phyloP scores from a whole-genome alignment of 1,140 invertebrate species.

The Wiebesia pumilae region DNA sequence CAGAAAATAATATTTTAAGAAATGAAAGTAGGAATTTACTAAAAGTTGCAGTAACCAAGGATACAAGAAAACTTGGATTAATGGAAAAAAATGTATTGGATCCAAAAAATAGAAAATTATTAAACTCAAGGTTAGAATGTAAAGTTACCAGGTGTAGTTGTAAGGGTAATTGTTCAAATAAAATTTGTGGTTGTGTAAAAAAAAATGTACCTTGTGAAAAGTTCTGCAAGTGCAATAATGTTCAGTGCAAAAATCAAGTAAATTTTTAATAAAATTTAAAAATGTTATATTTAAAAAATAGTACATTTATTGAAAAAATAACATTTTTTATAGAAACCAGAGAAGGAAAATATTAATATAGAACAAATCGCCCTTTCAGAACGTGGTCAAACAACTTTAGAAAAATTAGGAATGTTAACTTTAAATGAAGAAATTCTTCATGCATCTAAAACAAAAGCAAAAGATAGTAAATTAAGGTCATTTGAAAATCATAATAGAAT shows the following conservation, averaged over 20 bases:
- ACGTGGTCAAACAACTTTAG: slow-evolving; percentile 12
- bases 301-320: background rate
- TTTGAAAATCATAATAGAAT: background rate
- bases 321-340: slow-evolving; percentile 10
- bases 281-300: background rate
- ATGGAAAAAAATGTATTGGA: background rate
- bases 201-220: slow-evolving; percentile 52
- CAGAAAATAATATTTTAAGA: slow-evolving; percentile 33
- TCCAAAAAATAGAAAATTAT: background rate
- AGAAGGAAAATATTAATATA: background rate
- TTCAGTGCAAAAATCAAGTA: slow-evolving; percentile 62
- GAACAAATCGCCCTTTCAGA: background rate
- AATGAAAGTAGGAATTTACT: background rate
- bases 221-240: slow-evolving; percentile 57
- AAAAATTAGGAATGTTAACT: slow-evolving; percentile 33
- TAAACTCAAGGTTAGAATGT: slow-evolving; percentile 80
- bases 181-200: slow-evolving; percentile 62
- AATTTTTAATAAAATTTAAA: slow-evolving; percentile 18
- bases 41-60: background rate
- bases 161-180: slow-evolving; percentile 57
- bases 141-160: slow-evolving; percentile 74
- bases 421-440: slow-evolving; percentile 38
- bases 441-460: slow-evolving; percentile 42
- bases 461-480: slow-evolving; percentile 15
- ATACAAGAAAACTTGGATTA: background rate